Conservation (phyloP, 1,140 invertebrate species). For the Pseudomyrmex gracilis region DNA sequence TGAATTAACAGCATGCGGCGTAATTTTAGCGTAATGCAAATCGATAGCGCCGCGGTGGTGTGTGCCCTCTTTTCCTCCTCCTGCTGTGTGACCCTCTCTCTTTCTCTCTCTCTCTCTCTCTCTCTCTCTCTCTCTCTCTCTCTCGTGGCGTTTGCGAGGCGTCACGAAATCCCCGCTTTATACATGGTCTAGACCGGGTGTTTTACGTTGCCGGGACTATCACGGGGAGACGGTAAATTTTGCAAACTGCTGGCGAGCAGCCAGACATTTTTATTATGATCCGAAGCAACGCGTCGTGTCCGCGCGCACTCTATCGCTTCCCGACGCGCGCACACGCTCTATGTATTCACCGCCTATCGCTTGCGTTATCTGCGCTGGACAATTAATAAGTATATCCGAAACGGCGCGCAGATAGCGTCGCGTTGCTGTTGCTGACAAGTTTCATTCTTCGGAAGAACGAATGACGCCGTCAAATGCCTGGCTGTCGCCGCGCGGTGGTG, state of each 20-base stretch:
- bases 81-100: not conserved
- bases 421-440: not conserved
- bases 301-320: slow-evolving; percentile 19
- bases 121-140: not conserved
- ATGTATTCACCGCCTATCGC: not conserved
- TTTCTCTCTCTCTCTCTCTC: not conserved
- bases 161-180: slow-evolving; percentile 35
- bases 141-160: slow-evolving; percentile 5
- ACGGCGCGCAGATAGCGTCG: not conserved
- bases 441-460: not conserved
- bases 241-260: slow-evolving; percentile 74
- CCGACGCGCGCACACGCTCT: not conserved
- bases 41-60: slow-evolving; percentile 45
- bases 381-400: slow-evolving; percentile 1
- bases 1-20: slow-evolving; percentile 60
- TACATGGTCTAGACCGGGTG: slow-evolving; percentile 29
- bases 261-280: slow-evolving; percentile 77
- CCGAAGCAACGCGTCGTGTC: not conserved
- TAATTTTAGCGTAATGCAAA: slow-evolving; percentile 58
- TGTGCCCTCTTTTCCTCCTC: not conserved
- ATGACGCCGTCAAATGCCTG: too few relatives aligned
- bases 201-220: slow-evolving; percentile 44
- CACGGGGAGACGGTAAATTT: slow-evolving; percentile 68
- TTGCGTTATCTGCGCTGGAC: not conserved
- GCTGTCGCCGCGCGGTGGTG: too few relatives aligned